Conservation (phyloP, 1,140 invertebrate genomes). For the Saccostrea cuccullata region DNA sequence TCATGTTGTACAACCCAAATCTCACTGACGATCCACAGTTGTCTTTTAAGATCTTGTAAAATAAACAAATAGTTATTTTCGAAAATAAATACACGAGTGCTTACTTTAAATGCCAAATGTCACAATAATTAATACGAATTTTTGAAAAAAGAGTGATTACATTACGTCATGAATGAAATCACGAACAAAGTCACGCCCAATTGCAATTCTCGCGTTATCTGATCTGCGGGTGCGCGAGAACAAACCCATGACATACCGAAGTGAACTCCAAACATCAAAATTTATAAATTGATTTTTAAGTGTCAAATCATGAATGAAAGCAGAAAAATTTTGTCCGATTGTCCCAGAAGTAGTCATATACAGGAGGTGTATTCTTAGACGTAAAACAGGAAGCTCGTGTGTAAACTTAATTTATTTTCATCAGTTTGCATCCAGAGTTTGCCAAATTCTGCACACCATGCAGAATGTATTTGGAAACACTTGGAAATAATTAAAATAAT, state of each 20-base stretch:
- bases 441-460: slow-evolving; percentile 3
- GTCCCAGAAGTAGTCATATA: background rate
- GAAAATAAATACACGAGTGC: slow-evolving; percentile 33
- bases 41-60: slow-evolving; percentile 36
- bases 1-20: slow-evolving; percentile 30
- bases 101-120: slow-evolving; percentile 38
- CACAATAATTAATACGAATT: slow-evolving; percentile 33
- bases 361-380: background rate
- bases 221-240: slow-evolving; percentile 1
- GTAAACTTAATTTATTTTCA: slow-evolving; percentile 30
- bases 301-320: slow-evolving; percentile 37
- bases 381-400: background rate
- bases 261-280: slow-evolving; percentile 27
- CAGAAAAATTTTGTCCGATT: slow-evolving; percentile 3
- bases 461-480: slow-evolving; percentile 33
- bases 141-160: slow-evolving; percentile 24
- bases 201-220: slow-evolving; percentile 23
- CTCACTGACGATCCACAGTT: slow-evolving; percentile 28
- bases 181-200: slow-evolving; percentile 32
- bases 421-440: background rate
- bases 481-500: slow-evolving; percentile 21
- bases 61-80: slow-evolving; percentile 37
- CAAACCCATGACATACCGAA: slow-evolving; percentile 12
- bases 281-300: slow-evolving; percentile 37
- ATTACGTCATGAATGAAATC: slow-evolving; percentile 35